Percentiles rank a stretch among this genome's conserved stretches.
Evolutionary conservation across 2,888 invertebrate genomes (phyloP).

Genomic region (Bibio marci): DNA sequence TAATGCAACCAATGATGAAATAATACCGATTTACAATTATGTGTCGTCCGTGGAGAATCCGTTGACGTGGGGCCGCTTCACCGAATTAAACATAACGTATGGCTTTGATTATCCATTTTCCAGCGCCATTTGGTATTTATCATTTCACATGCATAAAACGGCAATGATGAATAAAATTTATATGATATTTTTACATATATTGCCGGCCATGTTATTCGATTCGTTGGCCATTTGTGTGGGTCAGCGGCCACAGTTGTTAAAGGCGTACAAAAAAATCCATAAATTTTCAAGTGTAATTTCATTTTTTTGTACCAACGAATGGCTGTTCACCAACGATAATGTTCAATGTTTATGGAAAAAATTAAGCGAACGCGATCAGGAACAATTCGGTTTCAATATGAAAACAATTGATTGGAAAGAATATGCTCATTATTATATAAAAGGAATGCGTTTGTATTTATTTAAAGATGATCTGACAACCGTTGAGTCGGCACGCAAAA

Average conservation of each 20-base stretch:
- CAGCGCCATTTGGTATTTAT: slow-evolving; percentile 39
- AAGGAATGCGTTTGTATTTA: slow-evolving; percentile 51
- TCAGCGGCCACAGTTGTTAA: slow-evolving; percentile 43
- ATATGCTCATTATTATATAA: slow-evolving; percentile 49
- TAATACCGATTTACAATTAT: slow-evolving; percentile 57
- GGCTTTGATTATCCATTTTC: slow-evolving; percentile 34
- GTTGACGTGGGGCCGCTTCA: slow-evolving; percentile 57
- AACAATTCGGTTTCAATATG: slow-evolving; percentile 59
- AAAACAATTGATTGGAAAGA: slow-evolving; percentile 50
- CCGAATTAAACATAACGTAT: slow-evolving; percentile 30
- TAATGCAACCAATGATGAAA: slow-evolving; percentile 12
- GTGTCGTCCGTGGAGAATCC: slow-evolving; percentile 63
- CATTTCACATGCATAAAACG: slow-evolving; percentile 38
- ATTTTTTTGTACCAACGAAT: slow-evolving; percentile 53
- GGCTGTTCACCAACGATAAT: slow-evolving; percentile 45
- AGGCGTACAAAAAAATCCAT: slow-evolving; percentile 56
- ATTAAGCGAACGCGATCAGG: slow-evolving; percentile 25
- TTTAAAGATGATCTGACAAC: slow-evolving; percentile 54
- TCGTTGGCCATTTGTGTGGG: slow-evolving; percentile 40
- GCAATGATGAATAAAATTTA: slow-evolving; percentile 34
- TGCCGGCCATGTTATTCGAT: slow-evolving; percentile 56
- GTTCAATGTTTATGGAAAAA: slow-evolving; percentile 30
- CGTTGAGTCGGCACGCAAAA: slow-evolving; percentile 39
- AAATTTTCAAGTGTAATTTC: slow-evolving; percentile 53
- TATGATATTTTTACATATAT: slow-evolving; percentile 45